Percentiles rank a stretch among this genome's conserved stretches.
Conservation (phyloP, 2,888 invertebrate genomes). For the Alentia gelatinosa region DNA sequence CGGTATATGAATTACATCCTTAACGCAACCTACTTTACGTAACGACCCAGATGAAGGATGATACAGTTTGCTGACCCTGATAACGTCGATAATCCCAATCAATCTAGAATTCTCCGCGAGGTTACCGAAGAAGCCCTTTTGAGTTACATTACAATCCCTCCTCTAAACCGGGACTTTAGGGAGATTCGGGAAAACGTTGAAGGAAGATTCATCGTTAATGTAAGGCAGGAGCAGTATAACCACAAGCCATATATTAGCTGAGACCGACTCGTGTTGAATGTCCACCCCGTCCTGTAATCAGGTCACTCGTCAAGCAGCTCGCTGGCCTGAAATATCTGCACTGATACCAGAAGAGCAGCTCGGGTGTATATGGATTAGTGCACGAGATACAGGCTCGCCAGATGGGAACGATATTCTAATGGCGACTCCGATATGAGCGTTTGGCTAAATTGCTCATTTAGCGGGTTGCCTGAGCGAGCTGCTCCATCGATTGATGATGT, state of each 20-base stretch:
- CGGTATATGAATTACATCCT: background rate
- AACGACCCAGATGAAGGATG: background rate
- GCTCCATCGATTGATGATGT: slow-evolving; percentile 33
- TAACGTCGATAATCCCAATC: background rate
- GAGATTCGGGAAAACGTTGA: too few species aligned
- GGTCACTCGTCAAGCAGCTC: background rate
- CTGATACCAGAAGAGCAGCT: background rate
- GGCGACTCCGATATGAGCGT: background rate
- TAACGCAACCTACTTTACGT: background rate
- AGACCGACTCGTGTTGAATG: too few species aligned
- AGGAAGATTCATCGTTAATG: too few species aligned
- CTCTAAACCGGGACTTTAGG: too few species aligned
- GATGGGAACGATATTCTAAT: slow-evolving; percentile 21
- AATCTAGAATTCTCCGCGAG: background rate
- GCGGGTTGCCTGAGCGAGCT: background rate
- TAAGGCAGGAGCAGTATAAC: too few species aligned
- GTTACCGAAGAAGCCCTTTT: background rate
- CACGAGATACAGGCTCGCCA: background rate
- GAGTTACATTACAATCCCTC: background rate
- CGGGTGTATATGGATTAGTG: background rate
- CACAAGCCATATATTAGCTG: too few species aligned
- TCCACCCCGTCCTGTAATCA: background rate
- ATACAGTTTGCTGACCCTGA: background rate
- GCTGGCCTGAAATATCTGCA: background rate
- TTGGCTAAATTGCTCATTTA: slow-evolving; percentile 33